Percentiles rank a stretch among this genome's conserved stretches.
These are phyloP conservation scores for Acromyrmex echinatior DNA, from an alignment of 1,140 invertebrate genomes.

Conservation along the genomic window DNA sequence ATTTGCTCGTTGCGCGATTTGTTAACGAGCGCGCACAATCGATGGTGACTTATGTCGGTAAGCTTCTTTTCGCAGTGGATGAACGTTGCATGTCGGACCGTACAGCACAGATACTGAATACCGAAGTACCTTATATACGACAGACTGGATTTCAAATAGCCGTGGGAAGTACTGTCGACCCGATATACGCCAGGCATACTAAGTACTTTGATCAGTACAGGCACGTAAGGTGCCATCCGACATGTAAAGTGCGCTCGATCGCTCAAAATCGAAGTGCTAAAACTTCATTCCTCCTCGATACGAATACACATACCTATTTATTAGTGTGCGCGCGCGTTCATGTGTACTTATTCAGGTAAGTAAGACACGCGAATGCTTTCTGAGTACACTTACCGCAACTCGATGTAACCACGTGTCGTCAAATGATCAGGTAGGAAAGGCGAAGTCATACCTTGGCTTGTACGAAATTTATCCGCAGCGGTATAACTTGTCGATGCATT, in stretches of 20 bases:
- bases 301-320: neutral
- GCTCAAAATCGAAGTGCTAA: slow-evolving; percentile 69
- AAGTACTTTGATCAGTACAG: slow-evolving; percentile 71
- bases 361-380: slow-evolving; percentile 68
- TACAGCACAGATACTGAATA: slow-evolving; percentile 74
- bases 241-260: slow-evolving; percentile 50
- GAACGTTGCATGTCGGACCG: slow-evolving; percentile 75
- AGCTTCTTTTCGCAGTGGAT: slow-evolving; percentile 64
- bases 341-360: slow-evolving; percentile 65
- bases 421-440: slow-evolving; percentile 77
- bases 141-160: slow-evolving; percentile 83
- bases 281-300: slow-evolving; percentile 47
- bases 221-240: slow-evolving; percentile 52
- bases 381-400: slow-evolving; percentile 61
- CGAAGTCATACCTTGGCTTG: slow-evolving; percentile 83
- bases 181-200: slow-evolving; percentile 81
- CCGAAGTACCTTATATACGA: slow-evolving; percentile 69
- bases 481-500: slow-evolving; percentile 81
- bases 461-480: slow-evolving; percentile 82
- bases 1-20: neutral
- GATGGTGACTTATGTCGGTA: slow-evolving; percentile 52
- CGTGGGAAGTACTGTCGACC: slow-evolving; percentile 84
- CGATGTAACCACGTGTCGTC: slow-evolving; percentile 75
- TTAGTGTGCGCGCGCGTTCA: neutral
- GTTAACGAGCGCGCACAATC: slow-evolving; percentile 24